Base-by-base conservation (phyloP, 2,113 vertebrate genomes). In the Lasiurus cinereus region DNA sequence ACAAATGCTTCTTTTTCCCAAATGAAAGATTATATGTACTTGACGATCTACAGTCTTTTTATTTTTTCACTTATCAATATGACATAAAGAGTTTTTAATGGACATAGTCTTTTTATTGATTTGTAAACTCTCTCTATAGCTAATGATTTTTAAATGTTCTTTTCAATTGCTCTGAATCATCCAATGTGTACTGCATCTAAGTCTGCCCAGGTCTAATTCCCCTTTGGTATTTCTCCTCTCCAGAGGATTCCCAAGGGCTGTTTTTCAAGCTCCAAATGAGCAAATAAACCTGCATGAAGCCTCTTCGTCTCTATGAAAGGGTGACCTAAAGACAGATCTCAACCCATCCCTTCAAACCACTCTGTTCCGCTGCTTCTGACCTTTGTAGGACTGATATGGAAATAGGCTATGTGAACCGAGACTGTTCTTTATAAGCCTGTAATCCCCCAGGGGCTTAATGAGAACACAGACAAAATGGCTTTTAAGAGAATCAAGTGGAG, bases 391-490 rank as follows among this genome's bases (percentile, higher is more conserved):
- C 59, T 8, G 21, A 62, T 16, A 72, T 2, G 7, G 67, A 88
- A 85, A 70, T 43, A 93, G 0, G 18, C 16, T 56, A 59, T 24
- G 27, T 62, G 76, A 48, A 82, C 0, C 43, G 33, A 77, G 19
- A 22, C 18, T 16, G 11, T 24, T 56, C 85, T 73, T 36, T 64
- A 74, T 46, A n/a, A 64, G 85, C 13, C 33, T 14, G 6, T 2
- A 18, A 22, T 72, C 59, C 83, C 76, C 62, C 46, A 82, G 27
- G 69, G 54, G 24, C 59, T 92, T 78, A 33, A 52, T 39, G 36
- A 77, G 36, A 52, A 89, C 27, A 82, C 29, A 82, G 66, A 83
- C 83, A 90, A 90, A 78, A 50, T 16, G 24, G 24, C 52, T 85
- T 88, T 76, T 93, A 66, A 91, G 13, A 77, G 29, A 52, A 70